Evolutionary conservation across 1,140 invertebrate genomes (phyloP), one percentile per base, ranked within the genome.

Genomic region (Olivierus martensii): DNA sequence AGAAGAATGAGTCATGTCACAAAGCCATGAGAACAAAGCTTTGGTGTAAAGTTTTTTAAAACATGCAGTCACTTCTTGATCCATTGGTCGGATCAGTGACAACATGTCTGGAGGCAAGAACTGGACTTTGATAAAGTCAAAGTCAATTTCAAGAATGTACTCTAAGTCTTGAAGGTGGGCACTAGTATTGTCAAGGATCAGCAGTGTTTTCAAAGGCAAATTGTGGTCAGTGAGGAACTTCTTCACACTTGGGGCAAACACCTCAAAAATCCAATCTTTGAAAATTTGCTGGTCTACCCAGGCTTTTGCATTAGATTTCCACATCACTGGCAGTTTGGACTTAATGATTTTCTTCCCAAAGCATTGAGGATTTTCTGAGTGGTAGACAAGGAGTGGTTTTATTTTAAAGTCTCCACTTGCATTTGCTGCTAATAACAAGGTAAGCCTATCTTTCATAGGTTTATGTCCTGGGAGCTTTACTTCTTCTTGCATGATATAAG

Each of bases 281-380:
- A 71, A 71, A 56, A 71, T 44, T 49, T 53, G 48, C 28, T 47
- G 41, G 51, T 64, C 70, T 37, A 73, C 61, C 65, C 65, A 71
- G n/a, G 65, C 65, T 59, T 67, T 69, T 54, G 59, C 60, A 59
- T 71, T 69, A 18, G 63, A 63, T 46, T 56, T 55, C 65, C 65
- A 72, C 39, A 62, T 58, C 53, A 73, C 69, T n/a, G n/a, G n/a
- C n/a, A n/a, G n/a, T n/a, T n/a, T n/a, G n/a, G n/a, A n/a, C n/a
- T n/a, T n/a, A n/a, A n/a, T n/a, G n/a, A n/a, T n/a, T n/a, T n/a
- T n/a, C n/a, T n/a, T n/a, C n/a, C n/a, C n/a, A n/a, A n/a, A n/a
- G n/a, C n/a, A n/a, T n/a, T n/a, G n/a, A n/a, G n/a, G n/a, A n/a
- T n/a, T n/a, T n/a, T n/a, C n/a, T n/a, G n/a, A n/a, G n/a, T n/a